Evolutionary conservation across 2,888 invertebrate genomes (phyloP).

Genomic region (Ferdinandea cuprea): DNA sequence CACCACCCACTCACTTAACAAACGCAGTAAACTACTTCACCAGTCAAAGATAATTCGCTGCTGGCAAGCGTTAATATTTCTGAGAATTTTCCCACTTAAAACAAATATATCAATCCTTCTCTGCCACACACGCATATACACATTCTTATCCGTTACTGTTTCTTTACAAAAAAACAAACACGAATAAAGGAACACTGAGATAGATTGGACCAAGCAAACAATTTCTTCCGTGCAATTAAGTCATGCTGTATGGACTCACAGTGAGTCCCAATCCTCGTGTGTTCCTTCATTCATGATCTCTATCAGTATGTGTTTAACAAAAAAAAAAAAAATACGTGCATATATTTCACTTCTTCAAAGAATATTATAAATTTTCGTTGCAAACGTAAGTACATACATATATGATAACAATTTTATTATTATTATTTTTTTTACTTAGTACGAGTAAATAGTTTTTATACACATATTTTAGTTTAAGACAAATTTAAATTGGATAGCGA

Average conservation of each 20-base stretch:
- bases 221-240: too few species aligned
- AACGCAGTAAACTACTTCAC: slow-evolving; percentile 11
- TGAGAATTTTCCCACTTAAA: slow-evolving; percentile 2
- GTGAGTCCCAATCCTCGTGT: neutral
- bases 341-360: neutral
- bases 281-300: slow-evolving; percentile 3
- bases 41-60: slow-evolving; percentile 41
- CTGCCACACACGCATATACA: neutral
- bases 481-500: slow-evolving; percentile 14
- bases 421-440: slow-evolving; percentile 22
- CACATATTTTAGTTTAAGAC: slow-evolving; percentile 33
- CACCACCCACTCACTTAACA: neutral
- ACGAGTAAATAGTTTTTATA: slow-evolving; percentile 23
- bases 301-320: slow-evolving; percentile 11
- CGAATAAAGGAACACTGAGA: neutral
- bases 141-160: slow-evolving; percentile 7
- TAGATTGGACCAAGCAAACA: neutral
- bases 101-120: neutral
- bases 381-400: slow-evolving; percentile 24
- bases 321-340: neutral
- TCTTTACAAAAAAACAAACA: neutral
- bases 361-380: slow-evolving; percentile 29
- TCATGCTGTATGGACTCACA: neutral
- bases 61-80: slow-evolving; percentile 49
- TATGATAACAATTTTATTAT: neutral